Base-by-base conservation (phyloP, 2,113 vertebrate genomes). In the Ptilonorhynchus violaceus region DNA sequence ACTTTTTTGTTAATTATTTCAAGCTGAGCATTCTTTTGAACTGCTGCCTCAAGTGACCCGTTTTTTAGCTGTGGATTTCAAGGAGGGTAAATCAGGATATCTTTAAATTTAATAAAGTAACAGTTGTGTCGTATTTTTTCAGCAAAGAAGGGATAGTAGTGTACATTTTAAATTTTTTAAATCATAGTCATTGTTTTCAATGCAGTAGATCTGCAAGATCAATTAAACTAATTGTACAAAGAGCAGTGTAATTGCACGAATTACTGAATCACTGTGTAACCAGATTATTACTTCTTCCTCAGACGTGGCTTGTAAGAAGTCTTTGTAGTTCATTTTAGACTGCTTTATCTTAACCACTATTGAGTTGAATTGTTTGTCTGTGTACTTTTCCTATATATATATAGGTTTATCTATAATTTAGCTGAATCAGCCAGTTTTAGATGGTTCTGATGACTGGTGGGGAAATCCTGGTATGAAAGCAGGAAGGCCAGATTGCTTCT, bases 1-100 rank as follows among this genome's bases (percentile, higher is more conserved):
- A 66, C 28, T 73, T 75, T 67, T 58, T 85, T 55, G 47, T 59
- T 85, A 75, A 88, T 87, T 60, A 78, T 91, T 96, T 92, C 60
- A 94, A 81, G 64, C 62, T 85, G 84, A 92, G 25, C 66, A 27
- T 91, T 92, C 84, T 86, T 93, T 87, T 92, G 22, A 93, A 49
- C 76, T 75, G 3, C 30, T 80, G 55, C 41, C 68, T 95, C 35
- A 91, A 68, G 21, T 55, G 69, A 52, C 44, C 33, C 0, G 0
- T 93, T 86, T 50, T 75, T 56, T 59, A 77, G 39, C 60, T 81
- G 39, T 64, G 86, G 9, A n/a, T 86, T 92, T 91, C 66, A 82
- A 85, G 53, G 55, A 75, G 35, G 24, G 11, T 75, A 5, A 64
- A 66, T 68, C 37, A 68, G 70, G 37, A 9, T 47, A 70, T 41